phyloP scores from a whole-genome alignment of 2,888 invertebrate species.

The Cepaea hortensis region DNA sequence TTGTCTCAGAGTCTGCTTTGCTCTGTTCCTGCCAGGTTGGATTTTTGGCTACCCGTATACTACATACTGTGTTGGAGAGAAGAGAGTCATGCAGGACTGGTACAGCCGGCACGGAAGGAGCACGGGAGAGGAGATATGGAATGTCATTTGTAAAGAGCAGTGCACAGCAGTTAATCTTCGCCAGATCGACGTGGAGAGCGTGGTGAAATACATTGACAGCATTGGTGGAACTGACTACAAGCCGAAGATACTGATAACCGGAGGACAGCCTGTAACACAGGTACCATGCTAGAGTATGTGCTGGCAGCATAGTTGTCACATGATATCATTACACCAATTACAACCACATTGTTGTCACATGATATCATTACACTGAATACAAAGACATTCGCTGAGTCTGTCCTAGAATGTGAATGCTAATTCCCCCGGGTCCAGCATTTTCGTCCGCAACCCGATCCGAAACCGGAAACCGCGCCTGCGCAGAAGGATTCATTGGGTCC shows the following conservation, averaged over 20 bases:
- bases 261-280: constrained; percentile 11
- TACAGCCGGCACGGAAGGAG: not conserved
- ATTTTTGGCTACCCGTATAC: not conserved
- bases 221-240: not conserved
- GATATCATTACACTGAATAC: no score
- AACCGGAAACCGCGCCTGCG: no score
- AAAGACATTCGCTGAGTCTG: no score
- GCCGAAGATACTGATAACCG: not conserved
- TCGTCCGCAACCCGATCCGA: no score
- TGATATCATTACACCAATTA: no score
- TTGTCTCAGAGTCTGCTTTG: no score
- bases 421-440: no score
- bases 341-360: no score
- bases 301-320: no score
- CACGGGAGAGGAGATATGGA: not conserved
- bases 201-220: constrained; percentile 10
- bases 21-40: not conserved
- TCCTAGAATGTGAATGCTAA: no score
- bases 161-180: not conserved
- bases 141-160: not conserved
- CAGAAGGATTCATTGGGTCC: no score
- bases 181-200: not conserved
- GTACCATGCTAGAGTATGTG: not conserved
- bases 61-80: not conserved
- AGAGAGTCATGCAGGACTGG: not conserved